Conservation (phyloP, 2,888 invertebrate species). For the Polylopha cassiicola region DNA sequence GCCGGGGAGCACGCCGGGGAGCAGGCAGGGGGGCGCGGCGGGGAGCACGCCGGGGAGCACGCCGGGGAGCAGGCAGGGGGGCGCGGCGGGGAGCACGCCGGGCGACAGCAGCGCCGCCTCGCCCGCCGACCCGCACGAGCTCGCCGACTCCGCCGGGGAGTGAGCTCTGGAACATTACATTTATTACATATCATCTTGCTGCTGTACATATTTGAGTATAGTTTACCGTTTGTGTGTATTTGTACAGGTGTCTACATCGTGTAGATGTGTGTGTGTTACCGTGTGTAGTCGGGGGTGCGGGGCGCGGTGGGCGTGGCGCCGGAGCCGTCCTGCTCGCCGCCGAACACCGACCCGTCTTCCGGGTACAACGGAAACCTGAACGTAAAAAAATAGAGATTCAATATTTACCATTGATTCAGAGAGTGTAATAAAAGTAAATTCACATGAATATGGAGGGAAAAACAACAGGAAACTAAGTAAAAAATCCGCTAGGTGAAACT, state of each 20-base stretch:
- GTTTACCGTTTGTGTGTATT: too few relatives aligned
- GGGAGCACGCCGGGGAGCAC: conserved; percentile 22
- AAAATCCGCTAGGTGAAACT: too few relatives aligned
- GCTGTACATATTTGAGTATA: too few relatives aligned
- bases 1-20: conserved; percentile 24
- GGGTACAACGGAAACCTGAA: conserved; percentile 67
- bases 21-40: conserved; percentile 16
- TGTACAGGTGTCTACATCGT: too few relatives aligned
- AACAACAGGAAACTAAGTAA: too few relatives aligned
- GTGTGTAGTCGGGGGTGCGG: conserved; percentile 76
- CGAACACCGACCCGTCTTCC: conserved; percentile 56
- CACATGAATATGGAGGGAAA: too few relatives aligned
- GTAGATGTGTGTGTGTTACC: conserved; percentile 25
- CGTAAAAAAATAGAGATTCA: too few relatives aligned
- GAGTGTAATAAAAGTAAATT: too few relatives aligned
- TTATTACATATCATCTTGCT: too few relatives aligned
- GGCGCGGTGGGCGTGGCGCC: conserved; percentile 82
- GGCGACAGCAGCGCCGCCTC: conserved; percentile 29
- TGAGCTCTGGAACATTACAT: conserved; percentile 22
- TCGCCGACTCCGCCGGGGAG: conserved; percentile 30
- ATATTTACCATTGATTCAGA: too few relatives aligned
- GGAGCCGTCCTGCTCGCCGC: conserved; percentile 58
- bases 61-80: conserved; percentile 21
- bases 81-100: conserved; percentile 9
- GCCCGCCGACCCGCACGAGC: conserved; percentile 29